phyloP scores from a whole-genome alignment of 2,888 invertebrate species.

The Halictus ligatus region DNA sequence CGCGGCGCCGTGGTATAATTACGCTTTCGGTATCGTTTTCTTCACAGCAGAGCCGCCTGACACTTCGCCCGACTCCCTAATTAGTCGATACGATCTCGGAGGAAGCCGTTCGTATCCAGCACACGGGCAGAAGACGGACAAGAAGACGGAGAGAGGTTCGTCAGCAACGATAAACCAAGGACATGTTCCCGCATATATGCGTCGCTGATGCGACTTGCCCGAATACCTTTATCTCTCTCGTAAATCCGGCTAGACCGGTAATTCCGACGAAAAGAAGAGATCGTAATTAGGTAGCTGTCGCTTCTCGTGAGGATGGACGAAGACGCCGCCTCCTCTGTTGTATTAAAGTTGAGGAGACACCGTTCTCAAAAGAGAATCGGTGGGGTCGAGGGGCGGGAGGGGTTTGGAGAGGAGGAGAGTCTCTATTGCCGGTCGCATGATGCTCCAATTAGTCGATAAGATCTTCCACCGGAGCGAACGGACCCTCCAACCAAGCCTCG shows the following conservation, averaged over 20 bases:
- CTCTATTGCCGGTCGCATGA: conserved; percentile 68
- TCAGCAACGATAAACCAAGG: conserved; percentile 58
- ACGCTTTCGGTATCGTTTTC: conserved; percentile 45
- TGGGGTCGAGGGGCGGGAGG: conserved; percentile 18
- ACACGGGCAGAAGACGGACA: conserved; percentile 1
- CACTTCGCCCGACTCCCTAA: conserved; percentile 61
- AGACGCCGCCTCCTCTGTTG: conserved; percentile 58
- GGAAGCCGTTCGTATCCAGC: conserved; percentile 61
- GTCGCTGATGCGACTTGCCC: conserved; percentile 35
- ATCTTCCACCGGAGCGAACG: conserved; percentile 56
- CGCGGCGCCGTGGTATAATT: conserved; percentile 26
- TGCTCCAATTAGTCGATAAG: conserved; percentile 74
- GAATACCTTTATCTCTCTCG: conserved; percentile 39
- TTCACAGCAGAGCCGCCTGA: conserved; percentile 49
- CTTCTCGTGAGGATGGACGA: conserved; percentile 47
- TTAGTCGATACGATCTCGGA: conserved; percentile 72
- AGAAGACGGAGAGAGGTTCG: conserved; percentile 23
- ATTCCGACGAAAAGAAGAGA: conserved; percentile 62
- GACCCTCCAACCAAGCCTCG: conserved; percentile 45
- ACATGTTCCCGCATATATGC: conserved; percentile 59
- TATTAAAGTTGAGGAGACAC: conserved; percentile 67
- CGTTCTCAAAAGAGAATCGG: conserved; percentile 46
- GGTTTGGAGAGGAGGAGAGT: not conserved
- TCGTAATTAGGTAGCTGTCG: conserved; percentile 72
- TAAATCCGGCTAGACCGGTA: conserved; percentile 50